Evolutionary conservation across 1,140 invertebrate genomes (phyloP), one percentile per base, ranked within the genome.

Genomic region (Drosophila sulfurigaster): DNA sequence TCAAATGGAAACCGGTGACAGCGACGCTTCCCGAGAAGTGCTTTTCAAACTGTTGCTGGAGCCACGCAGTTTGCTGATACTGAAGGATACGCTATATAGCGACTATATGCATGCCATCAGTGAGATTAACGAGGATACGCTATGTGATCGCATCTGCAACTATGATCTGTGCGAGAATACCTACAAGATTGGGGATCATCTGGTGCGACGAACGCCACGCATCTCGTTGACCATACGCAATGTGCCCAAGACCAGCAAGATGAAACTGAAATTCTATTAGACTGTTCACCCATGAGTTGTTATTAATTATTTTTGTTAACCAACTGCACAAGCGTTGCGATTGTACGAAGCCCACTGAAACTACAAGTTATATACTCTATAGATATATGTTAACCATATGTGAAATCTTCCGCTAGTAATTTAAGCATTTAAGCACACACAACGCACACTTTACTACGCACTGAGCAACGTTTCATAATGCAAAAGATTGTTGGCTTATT

Each of bases 141-240:
- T 99, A 25, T 94, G 94, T 80, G 93, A 95, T 58, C 93, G 94
- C 52, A 94, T 96, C 75, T 93, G 93, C 41, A 99, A 99, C 93
- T 93, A 96, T 70, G 76, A 94, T 68, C 91, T 94, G 75, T 96
- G 95, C 91, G 93, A 93, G 63, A 77, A 85, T 49, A 93, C 92
- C 56, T 95, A 95, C 92, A 86, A 82, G 15, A 92, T 94, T 54
- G 94, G 94, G 46, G 91, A 94, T 70, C 93, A 91, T 58, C 76
- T 98, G 30, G 81, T 93, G 57, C 94, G 98, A 58, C 93, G 93
- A 1, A 97, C 95, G 11, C 81, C 83, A 0, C 95, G 98, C 91
- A 93, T 99, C 73, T 99, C 98, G 5, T 93, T 99, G 35, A 99
- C 98, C 43, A 98, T 99, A 71, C 95, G 98, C 92, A 95, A 98